Base-by-base conservation (phyloP, 2,113 vertebrate species). In the Istiophorus platypterus region DNA sequence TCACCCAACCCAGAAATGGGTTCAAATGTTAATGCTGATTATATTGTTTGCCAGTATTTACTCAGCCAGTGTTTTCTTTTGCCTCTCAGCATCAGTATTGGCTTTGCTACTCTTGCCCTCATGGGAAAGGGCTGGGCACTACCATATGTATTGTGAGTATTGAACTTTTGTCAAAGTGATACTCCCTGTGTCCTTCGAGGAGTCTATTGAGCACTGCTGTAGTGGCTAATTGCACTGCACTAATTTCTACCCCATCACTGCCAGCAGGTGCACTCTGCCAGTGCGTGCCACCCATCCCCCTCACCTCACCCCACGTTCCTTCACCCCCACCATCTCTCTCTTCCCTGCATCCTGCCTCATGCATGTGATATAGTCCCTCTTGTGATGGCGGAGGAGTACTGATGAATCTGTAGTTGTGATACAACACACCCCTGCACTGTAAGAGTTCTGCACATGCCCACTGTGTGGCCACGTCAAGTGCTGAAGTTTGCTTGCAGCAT, bases 401-500 rank as follows among this genome's bases (percentile, higher is more conserved):
- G 96, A 96, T 96, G 96, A 96, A 97, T 97, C 95, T 96, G 97
- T 98, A 98, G 96, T 97, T 99, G 97, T 98, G 97, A 98, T 98
- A 98, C 97, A 98, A 98, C 97, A 97, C 96, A 95, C 80, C 96
- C 31, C 96, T 95, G 95, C 95, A 96, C 92, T 96, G 96, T 96
- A 95, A 96, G 95, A 95, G 96, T 98, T 96, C 96, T 97, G 96
- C 97, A 96, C 96, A 97, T 96, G 96, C 94, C 96, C 96, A 97
- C 96, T 98, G 96, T 97, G 96, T 96, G 97, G 97, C 97, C 96
- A 97, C 96, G 95, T 93, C 93, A 95, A 96, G 96, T 97, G 96
- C 97, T 95, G 96, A 97, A 96, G 96, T 97, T 96, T 96, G 96
- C 96, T 96, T 97, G 96, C 96, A 96, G 96, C 96, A 95, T 95